Conservation (phyloP, 2,888 invertebrate genomes). For the Nebria salina region DNA sequence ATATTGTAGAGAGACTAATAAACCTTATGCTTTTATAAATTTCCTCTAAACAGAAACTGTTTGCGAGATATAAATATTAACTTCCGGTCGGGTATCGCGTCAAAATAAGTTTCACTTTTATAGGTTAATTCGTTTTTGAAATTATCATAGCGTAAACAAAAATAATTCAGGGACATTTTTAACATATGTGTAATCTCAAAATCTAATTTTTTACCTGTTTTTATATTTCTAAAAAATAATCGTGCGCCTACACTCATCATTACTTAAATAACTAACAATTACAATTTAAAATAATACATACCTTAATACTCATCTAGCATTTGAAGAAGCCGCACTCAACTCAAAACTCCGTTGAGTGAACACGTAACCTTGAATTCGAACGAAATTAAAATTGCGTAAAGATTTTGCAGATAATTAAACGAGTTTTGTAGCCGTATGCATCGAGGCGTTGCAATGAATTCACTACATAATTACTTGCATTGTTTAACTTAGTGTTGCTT, state of each 20-base stretch:
- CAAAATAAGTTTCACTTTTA: not conserved
- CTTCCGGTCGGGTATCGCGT: not conserved
- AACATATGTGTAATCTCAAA: not conserved
- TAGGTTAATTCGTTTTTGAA: not conserved
- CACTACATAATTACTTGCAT: constrained; percentile 39
- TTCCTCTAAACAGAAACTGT: not conserved
- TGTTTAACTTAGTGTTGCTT: constrained; percentile 42
- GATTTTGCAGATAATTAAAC: constrained; percentile 43
- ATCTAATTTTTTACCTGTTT: not conserved
- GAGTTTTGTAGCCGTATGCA: constrained; percentile 30
- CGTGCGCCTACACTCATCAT: too few species aligned
- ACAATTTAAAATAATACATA: too few species aligned
- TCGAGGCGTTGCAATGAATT: constrained; percentile 44
- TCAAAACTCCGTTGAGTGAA: constrained; percentile 37
- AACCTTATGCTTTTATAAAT: not conserved
- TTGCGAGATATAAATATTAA: not conserved
- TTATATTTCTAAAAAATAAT: too few species aligned
- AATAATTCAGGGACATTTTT: not conserved
- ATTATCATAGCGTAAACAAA: not conserved
- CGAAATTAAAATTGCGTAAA: constrained; percentile 46
- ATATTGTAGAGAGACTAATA: not conserved
- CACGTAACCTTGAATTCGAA: constrained; percentile 37
- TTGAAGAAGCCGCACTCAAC: not conserved
- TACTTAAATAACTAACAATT: too few species aligned
- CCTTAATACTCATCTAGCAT: too few species aligned